These are phyloP conservation scores for Pristionchus entomophagus DNA, from an alignment of 2,888 invertebrate species.

Conservation along the genomic window DNA sequence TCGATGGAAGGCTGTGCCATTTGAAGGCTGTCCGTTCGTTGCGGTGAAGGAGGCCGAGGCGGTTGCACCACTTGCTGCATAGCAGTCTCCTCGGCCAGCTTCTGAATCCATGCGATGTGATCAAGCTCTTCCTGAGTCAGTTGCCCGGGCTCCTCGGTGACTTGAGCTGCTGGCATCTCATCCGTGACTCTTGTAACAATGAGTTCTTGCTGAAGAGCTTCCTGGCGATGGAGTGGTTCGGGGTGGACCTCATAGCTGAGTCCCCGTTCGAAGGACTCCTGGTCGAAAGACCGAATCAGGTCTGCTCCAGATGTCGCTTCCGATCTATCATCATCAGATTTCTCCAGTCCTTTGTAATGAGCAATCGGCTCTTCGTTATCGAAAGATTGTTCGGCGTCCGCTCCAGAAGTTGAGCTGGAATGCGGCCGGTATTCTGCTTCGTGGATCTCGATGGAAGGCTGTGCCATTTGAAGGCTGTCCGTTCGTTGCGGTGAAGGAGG, in stretches of 20 bases:
- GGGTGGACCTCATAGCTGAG: neutral
- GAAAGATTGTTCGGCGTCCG: neutral
- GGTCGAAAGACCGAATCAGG: constrained; percentile 48
- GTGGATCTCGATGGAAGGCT: constrained; percentile 44
- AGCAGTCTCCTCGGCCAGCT: no score
- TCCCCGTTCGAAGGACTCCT: constrained; percentile 38
- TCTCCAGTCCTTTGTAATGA: neutral
- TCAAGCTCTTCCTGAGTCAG: no score
- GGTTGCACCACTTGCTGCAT: no score
- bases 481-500: neutral
- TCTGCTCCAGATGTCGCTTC: constrained; percentile 47
- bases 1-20: no score
- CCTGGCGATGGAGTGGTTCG: neutral
- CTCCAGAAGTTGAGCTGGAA: neutral
- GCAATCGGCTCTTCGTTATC: neutral
- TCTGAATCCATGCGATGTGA: no score
- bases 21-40: no score
- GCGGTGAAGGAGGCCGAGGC: no score
- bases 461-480: neutral
- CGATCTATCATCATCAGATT: neutral
- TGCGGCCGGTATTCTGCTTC: neutral
- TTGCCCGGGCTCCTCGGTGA: no score
- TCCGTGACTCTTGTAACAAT: no score
- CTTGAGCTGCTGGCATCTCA: no score
- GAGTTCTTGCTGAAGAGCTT: neutral